Conservation (phyloP, 2,888 invertebrate genomes). For the Diarsia brunnea region DNA sequence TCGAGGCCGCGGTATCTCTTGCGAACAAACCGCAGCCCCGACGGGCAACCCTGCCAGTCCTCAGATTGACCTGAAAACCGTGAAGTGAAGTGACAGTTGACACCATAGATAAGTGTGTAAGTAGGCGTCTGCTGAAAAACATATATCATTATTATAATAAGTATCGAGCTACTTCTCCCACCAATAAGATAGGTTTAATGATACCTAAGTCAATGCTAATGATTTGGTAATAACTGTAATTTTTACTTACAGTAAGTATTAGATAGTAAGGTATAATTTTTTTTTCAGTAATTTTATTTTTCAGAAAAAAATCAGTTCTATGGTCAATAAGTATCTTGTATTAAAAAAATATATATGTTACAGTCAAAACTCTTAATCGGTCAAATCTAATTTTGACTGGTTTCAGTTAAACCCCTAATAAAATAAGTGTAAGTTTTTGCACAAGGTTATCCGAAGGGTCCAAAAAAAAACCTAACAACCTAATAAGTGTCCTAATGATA, state of each 20-base stretch:
- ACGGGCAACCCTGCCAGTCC: background rate
- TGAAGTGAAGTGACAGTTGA: background rate
- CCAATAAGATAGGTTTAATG: constrained; percentile 2
- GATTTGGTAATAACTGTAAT: constrained; percentile 19
- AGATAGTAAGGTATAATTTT: background rate
- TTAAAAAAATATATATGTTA: background rate
- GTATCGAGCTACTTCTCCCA: background rate
- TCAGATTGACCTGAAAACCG: background rate
- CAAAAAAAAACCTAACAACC: too few relatives aligned
- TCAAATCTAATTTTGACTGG: too few relatives aligned
- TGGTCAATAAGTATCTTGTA: background rate
- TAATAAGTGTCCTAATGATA: too few relatives aligned
- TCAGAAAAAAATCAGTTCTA: background rate
- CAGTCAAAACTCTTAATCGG: too few relatives aligned
- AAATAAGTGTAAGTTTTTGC: too few relatives aligned
- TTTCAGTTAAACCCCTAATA: too few relatives aligned
- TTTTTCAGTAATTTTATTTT: background rate
- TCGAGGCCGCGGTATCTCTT: too few relatives aligned
- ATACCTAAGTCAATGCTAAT: background rate
- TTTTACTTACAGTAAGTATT: background rate
- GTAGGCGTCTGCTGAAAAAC: background rate
- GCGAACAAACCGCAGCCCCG: too few relatives aligned
- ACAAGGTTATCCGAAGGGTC: too few relatives aligned
- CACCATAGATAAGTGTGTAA: background rate
- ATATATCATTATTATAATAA: constrained; percentile 4